Base-by-base conservation (phyloP, 2,888 invertebrate genomes). In the Andrena bicolor region DNA sequence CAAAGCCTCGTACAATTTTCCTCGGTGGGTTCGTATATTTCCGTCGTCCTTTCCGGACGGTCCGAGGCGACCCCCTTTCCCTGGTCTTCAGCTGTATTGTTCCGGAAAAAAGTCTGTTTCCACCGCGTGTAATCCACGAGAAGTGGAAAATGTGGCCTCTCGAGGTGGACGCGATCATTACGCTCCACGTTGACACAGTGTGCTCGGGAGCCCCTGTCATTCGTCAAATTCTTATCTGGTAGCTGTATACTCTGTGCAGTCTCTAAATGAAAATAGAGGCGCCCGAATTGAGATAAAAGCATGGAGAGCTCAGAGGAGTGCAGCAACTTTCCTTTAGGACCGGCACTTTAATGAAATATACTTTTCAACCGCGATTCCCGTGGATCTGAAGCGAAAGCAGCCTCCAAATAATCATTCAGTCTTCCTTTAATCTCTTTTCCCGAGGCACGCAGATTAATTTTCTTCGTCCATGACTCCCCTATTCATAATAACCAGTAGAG, bases 1-100 rank as follows among this genome's bases (percentile, higher is more conserved):
- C 73, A 76, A 82, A 87, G 79, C 51, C 68, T 53, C 68, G 73
- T 61, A 82, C 70, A 84, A 88, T 88, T 88, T 82, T 86, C 78
- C 74, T 49, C 71, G 26, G 61, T 61, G 71, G 80, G 77, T 69
- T 74, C 65, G 73, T 58, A 41, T 41, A 64, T 80, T 83, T 71
- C 82, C 65, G 65, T 60, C 71, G 51, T 82, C 51, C 77, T 73
- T 84, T 66, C 68, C 77, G 70, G 60, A 35, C 66, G 61, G 48
- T 65, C 60, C 72, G 32, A 68, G 48, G 41, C 35, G 30, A 41
- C 23, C 8, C 20, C 53, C 23, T 8, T 66, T 13, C 66, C 23
- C 41, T 13, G 26, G 60, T 20, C 20, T 10, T 20, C 20, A 23
- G 56, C 23, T 23, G 56, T 23, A 26, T 10, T 56, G 20, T 20